Percentiles rank a stretch among this genome's conserved stretches.
Conservation (phyloP, 2,888 invertebrate genomes). For the Trissonchulus latispiculum region DNA sequence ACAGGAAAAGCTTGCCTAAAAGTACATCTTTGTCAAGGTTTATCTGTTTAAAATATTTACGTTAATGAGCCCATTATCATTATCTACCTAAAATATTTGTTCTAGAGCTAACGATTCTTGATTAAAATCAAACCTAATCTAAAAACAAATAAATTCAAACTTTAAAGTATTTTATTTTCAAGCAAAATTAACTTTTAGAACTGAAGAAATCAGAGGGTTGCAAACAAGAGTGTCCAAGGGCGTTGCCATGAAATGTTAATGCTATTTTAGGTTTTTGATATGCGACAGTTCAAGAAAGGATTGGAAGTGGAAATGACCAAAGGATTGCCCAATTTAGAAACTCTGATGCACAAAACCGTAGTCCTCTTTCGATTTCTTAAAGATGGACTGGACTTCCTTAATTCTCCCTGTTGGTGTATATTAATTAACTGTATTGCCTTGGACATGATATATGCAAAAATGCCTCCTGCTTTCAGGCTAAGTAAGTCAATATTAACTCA, state of each 20-base stretch:
- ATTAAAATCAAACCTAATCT: too few species aligned
- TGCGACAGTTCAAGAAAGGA: constrained; percentile 10
- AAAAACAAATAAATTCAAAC: too few species aligned
- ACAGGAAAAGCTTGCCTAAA: neutral
- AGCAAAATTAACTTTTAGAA: too few species aligned
- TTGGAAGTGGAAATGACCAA: neutral
- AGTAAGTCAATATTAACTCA: neutral
- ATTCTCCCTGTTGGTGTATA: constrained; percentile 9
- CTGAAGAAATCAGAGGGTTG: too few species aligned
- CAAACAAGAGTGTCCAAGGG: too few species aligned
- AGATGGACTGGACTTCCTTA: neutral
- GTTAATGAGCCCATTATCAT: too few species aligned
- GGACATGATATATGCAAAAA: constrained; percentile 8
- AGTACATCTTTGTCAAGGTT: too few species aligned
- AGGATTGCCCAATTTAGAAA: neutral
- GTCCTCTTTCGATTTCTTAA: neutral
- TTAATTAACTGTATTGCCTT: constrained; percentile 11
- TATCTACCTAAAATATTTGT: too few species aligned
- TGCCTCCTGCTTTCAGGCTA: neutral
- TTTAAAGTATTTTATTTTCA: too few species aligned
- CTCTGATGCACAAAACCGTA: constrained; percentile 5
- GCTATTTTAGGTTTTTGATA: constrained; percentile 17
- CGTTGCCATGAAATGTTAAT: too few species aligned
- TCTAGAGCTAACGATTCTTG: too few species aligned
- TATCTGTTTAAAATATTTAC: too few species aligned